phyloP scores from a whole-genome alignment of 2,797 vertebrate genomes.

The Tinamus major region DNA sequence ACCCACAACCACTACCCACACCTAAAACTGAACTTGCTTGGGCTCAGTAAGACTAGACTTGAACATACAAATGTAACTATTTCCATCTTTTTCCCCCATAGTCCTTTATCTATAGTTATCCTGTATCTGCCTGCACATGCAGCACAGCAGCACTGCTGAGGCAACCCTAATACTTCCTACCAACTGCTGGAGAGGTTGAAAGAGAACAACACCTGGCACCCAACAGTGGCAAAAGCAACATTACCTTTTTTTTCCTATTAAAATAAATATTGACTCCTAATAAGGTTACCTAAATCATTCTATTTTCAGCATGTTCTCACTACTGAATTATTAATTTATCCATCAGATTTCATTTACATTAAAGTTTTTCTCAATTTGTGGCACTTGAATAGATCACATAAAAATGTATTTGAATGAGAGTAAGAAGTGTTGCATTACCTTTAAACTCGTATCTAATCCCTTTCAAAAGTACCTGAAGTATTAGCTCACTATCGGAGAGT shows the following conservation, averaged over 20 bases:
- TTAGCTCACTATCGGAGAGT: neutral
- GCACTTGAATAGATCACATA: neutral
- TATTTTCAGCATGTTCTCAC: neutral
- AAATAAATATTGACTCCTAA: neutral
- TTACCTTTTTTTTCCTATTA: neutral
- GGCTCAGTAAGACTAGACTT: neutral
- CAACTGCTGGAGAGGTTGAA: neutral
- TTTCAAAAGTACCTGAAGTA: constrained; percentile 15
- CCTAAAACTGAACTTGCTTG: neutral
- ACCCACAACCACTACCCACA: neutral
- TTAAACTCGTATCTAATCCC: constrained; percentile 25
- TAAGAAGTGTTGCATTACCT: constrained; percentile 6
- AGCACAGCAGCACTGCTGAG: neutral
- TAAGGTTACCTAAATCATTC: neutral
- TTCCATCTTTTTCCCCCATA: neutral
- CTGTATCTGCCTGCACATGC: neutral
- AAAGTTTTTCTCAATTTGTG: neutral
- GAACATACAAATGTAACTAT: fast-evolving
- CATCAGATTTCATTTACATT: neutral
- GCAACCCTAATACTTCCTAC: neutral
- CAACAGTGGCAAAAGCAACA: neutral
- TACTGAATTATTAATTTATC: neutral
- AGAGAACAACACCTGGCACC: neutral
- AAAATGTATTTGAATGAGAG: neutral
- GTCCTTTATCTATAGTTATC: neutral